A percentile compares a stretch with the other conserved stretches of the same genome.
Evolutionary conservation across 2,797 vertebrate genomes (phyloP).

Genomic region (Gadopsis marmoratus): DNA sequence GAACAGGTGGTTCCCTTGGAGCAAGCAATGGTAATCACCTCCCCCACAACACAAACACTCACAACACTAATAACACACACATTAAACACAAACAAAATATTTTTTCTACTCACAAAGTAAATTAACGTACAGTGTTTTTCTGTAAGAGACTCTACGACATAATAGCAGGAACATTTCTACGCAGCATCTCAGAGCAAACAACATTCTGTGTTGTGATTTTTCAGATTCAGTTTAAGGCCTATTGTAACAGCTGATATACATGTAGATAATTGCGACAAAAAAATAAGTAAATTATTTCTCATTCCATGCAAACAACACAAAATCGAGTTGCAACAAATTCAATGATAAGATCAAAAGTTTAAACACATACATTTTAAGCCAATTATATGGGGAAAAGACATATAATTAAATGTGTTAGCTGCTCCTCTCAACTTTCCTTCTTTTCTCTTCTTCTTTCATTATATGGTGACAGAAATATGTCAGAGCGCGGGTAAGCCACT

Average conservation of each 20-base stretch:
- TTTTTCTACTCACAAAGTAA: neutral
- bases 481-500: constrained; percentile 89
- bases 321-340: neutral
- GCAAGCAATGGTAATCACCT: constrained; percentile 90
- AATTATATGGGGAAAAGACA: neutral
- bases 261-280: neutral
- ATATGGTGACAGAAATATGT: constrained; percentile 91
- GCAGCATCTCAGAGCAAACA: neutral
- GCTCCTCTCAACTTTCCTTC: constrained; percentile 32
- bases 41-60: neutral
- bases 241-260: neutral
- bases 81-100: neutral
- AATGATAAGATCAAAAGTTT: neutral
- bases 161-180: neutral
- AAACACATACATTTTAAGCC: neutral
- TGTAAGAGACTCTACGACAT: neutral
- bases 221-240: neutral
- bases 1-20: constrained; percentile 90
- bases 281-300: neutral
- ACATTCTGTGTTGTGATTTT: neutral
- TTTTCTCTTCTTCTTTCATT: constrained; percentile 66
- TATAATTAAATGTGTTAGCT: neutral
- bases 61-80: neutral
- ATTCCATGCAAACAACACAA: neutral
- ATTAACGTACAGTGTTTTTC: neutral